Base-by-base conservation (phyloP, 2,797 vertebrate genomes). In the Phoeniculus purpureus region DNA sequence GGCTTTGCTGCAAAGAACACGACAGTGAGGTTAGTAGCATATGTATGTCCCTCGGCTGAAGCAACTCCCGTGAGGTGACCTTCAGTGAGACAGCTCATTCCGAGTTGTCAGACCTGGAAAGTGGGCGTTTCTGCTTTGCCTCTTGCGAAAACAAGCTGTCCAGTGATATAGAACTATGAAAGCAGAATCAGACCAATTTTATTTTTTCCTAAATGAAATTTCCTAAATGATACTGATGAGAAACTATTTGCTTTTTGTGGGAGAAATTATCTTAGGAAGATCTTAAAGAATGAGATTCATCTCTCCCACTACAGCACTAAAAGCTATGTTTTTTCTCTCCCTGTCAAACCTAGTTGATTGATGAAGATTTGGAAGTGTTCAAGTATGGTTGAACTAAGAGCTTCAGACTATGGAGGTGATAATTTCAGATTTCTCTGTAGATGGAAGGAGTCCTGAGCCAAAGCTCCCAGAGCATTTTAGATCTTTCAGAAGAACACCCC, bases 41-140 rank as follows among this genome's bases (percentile, higher is more conserved):
- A 6, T 10, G 0, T 13, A 3, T 8, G 21, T 40, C 15, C 61
- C 71, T 31, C 1, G 3, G 3, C 6, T 21, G 22, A 4, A 51
- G 54, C 56, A 54, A 55, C 32, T 23, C 8, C 8, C 10, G 31
- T 15, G 43, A 29, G 15, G 10, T 31, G 54, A 34, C 64, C n/a
- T 52, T 10, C 9, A 59, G 11, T 7, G 25, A 51, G 11, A 29
- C 3, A 70, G 9, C 6, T 14, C 37, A 15, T 54, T 71, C 20
- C 61, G 20, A 5, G 0, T 9, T 43, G 21, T 9, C 59, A 56
- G 15, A n/a, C 34, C 32, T 43, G 32, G 6, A 37, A 25, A 9
- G 1, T 0, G 1, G 47, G 11, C 37, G 54, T 29, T 68, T 16
- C 75, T 29, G 8, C 8, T 3, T 9, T 12, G 6, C 21, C 8